Evolutionary conservation across 2,797 vertebrate species (phyloP).

Genomic region (Tiaroga cobitis): DNA sequence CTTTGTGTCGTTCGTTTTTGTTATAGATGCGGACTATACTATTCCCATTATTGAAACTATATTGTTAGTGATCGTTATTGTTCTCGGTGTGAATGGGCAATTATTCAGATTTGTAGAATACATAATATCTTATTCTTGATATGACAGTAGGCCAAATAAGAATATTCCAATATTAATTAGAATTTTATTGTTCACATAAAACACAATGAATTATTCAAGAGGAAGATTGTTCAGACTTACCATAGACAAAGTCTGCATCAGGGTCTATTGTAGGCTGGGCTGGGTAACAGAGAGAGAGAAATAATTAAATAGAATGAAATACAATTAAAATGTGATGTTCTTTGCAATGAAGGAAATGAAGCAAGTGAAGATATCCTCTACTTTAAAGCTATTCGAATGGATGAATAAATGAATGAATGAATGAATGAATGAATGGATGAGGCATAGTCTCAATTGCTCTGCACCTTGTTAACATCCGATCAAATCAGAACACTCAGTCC

Average conservation of each 20-base stretch:
- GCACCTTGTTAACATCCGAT: neutral
- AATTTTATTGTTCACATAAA: neutral
- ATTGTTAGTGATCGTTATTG: neutral
- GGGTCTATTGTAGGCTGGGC: slow-evolving; percentile 56
- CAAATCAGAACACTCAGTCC: neutral
- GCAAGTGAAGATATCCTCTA: neutral
- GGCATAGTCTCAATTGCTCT: neutral
- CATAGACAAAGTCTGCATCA: slow-evolving; percentile 80
- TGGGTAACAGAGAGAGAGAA: slow-evolving; percentile 44
- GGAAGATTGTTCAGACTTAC: slow-evolving; percentile 62
- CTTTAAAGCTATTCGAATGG: neutral
- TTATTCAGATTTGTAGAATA: neutral
- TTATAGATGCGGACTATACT: neutral
- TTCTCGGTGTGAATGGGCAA: neutral
- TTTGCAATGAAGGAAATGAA: neutral
- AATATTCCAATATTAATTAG: neutral
- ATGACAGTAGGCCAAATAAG: neutral
- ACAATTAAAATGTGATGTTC: neutral
- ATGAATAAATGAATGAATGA: no score
- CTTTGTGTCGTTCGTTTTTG: neutral
- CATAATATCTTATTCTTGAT: neutral
- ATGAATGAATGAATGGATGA: no score
- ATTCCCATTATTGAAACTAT: neutral
- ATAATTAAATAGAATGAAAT: neutral
- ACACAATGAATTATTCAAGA: neutral